A percentile compares a stretch with the other conserved stretches of the same genome.
Conservation (phyloP, 2,797 vertebrate species). For the Gephyroberyx darwinii region DNA sequence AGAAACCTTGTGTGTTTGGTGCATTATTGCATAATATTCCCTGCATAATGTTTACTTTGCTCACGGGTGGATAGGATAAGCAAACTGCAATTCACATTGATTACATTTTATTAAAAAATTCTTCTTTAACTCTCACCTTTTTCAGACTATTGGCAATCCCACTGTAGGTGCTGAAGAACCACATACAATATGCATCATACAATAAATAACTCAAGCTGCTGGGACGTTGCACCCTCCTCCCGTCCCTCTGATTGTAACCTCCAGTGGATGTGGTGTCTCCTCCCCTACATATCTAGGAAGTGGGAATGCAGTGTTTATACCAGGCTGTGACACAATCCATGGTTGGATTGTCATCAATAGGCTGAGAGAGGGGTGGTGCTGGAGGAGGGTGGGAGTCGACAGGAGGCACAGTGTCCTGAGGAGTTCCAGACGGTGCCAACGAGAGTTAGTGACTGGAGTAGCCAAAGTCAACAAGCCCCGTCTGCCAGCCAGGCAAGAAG, state of each 20-base stretch:
- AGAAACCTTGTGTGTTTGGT: background rate
- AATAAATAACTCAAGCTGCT: background rate
- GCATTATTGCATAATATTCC: background rate
- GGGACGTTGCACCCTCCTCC: too few species aligned
- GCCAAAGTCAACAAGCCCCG: constrained; percentile 75
- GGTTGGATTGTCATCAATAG: constrained; percentile 49
- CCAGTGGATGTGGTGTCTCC: constrained; percentile 26
- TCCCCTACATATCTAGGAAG: constrained; percentile 39
- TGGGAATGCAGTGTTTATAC: constrained; percentile 22
- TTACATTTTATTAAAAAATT: too few species aligned
- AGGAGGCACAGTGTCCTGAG: constrained; percentile 62
- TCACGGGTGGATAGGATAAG: too few species aligned
- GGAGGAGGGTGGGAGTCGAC: constrained; percentile 57
- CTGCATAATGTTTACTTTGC: background rate
- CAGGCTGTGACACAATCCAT: constrained; percentile 52
- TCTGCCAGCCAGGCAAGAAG: constrained; percentile 62
- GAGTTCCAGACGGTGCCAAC: constrained; percentile 62
- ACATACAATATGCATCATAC: background rate
- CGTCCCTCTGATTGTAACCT: background rate
- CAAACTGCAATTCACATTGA: too few species aligned
- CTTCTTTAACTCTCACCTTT: too few species aligned
- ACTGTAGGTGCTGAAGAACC: background rate
- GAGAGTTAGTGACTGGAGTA: constrained; percentile 57
- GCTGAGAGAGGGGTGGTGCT: constrained; percentile 54
- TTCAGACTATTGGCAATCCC: too few species aligned